Percentiles rank a stretch among this genome's conserved stretches.
phyloP scores from a whole-genome alignment of 92 coral and sea anemone species.

The Zoanthus solanderi region DNA sequence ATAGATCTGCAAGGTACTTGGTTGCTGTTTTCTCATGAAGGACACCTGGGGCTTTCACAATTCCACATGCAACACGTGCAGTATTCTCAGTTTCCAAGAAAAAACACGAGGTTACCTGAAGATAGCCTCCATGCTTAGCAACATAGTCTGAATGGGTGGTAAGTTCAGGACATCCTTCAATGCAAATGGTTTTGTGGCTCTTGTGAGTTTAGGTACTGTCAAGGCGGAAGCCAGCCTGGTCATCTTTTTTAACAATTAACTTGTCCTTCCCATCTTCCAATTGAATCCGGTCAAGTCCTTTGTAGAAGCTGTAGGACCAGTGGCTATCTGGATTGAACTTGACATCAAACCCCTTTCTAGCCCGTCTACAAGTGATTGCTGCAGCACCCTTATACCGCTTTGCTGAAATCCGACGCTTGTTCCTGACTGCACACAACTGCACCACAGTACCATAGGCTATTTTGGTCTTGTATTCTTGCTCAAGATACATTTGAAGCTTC shows the following conservation, averaged over 20 bases:
- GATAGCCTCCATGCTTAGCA: conserved; percentile 50
- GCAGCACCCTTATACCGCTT: conserved; percentile 49
- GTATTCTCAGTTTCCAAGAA: conserved; percentile 60
- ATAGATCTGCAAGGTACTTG: conserved; percentile 41
- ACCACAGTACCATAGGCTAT: conserved; percentile 42
- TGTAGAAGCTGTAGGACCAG: conserved; percentile 55
- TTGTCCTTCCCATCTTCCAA: conserved; percentile 44
- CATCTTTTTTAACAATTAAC: conserved; percentile 34
- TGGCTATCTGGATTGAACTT: conserved; percentile 59
- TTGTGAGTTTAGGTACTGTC: conserved; percentile 56
- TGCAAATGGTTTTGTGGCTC: conserved; percentile 3
- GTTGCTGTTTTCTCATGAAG: conserved; percentile 55
- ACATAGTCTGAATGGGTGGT: conserved; percentile 55
- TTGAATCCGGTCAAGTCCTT: conserved; percentile 56
- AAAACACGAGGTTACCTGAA: conserved; percentile 49
- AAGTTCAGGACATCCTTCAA: conserved; percentile 47
- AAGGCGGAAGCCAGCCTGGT: conserved; percentile 60
- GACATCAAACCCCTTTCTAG: conserved; percentile 54
- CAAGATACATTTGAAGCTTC: conserved; percentile 29
- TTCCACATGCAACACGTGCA: conserved; percentile 46
- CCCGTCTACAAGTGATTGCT: conserved; percentile 31
- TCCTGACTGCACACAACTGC: conserved; percentile 46
- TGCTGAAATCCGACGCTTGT: conserved; percentile 60
- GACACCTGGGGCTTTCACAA: conserved; percentile 54
- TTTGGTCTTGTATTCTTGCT: conserved; percentile 33